Base-by-base conservation (phyloP, 1,140 invertebrate genomes). In the Notospermus geniculatus region DNA sequence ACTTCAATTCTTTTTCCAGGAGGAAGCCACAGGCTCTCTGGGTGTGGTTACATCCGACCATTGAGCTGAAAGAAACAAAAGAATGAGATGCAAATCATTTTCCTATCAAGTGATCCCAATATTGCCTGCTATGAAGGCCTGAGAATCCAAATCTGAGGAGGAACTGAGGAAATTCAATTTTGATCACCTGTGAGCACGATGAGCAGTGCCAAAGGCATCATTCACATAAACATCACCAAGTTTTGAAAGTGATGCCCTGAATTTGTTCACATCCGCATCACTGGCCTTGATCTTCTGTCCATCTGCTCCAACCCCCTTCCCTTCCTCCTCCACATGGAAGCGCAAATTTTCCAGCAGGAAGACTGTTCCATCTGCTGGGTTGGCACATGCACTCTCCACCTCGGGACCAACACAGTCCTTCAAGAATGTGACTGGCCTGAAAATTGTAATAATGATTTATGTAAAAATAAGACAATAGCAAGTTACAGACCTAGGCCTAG, bases 161-260 rank as follows among this genome's bases (percentile, higher is more conserved):
- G n/a, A n/a, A n/a, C n/a, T n/a, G n/a, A n/a, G n/a, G n/a, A n/a
- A n/a, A n/a, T n/a, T n/a, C n/a, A n/a, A n/a, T n/a, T n/a, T n/a
- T n/a, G n/a, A n/a, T n/a, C n/a, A 84, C 84, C 83, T 95, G 80
- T 99, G 97, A 36, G 96, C 95, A 76, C 97, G 87, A 83, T 99
- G 97, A 5, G 97, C 97, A 28, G 97, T 99, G 75, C 97, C 97
- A 84, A 99, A 99, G 19, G 97, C 97, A 88, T 99, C 97, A 83
- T 99, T 99, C 0, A 99, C 90, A 81, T 98, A 99, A 28, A 99
- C 86, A 84, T 99, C 97, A 13, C 95, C 97, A 22, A 98, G 84
- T 76, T 95, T 95, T n/a, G 94, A 88, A 17, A 99, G 81, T 54
- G 93, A 95, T 46, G 87, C 86, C 66, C 94, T 85, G 83, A 99